These are phyloP conservation scores for Thunnus albacares DNA, from an alignment of 2,797 vertebrate species.

Conservation along the genomic window DNA sequence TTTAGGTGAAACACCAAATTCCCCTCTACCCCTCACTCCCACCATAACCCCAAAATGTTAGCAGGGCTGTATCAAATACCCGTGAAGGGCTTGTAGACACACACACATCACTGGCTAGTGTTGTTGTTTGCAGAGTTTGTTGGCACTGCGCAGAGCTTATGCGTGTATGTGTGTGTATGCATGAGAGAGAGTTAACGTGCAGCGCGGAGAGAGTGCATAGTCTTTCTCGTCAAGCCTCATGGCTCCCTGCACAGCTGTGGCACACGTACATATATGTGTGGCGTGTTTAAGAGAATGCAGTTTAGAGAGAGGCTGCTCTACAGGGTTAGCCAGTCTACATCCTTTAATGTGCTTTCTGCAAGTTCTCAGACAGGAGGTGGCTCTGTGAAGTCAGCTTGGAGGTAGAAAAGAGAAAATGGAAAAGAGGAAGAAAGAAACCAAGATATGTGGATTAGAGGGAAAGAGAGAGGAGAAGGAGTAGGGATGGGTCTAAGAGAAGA, in stretches of 20 bases:
- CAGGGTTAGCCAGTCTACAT: constrained; percentile 54
- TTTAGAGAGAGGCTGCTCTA: constrained; percentile 60
- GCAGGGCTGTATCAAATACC: constrained; percentile 45
- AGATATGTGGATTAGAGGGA: constrained; percentile 46
- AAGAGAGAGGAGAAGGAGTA: constrained; percentile 1
- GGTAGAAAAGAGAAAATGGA: constrained; percentile 38
- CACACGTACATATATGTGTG: constrained; percentile 20
- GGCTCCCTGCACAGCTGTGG: constrained; percentile 58
- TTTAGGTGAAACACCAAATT: constrained; percentile 76
- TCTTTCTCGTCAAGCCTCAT: constrained; percentile 41
- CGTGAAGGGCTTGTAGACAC: constrained; percentile 53
- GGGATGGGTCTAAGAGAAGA: constrained; percentile 36
- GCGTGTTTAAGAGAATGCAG: constrained; percentile 46
- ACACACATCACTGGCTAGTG: constrained; percentile 53
- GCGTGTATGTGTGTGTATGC: constrained; percentile 14
- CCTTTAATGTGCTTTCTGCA: constrained; percentile 63
- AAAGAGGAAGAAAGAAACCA: constrained; percentile 38
- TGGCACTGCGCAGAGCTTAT: constrained; percentile 35
- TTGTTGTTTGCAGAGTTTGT: constrained; percentile 64
- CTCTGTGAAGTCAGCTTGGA: constrained; percentile 48
- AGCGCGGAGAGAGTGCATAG: constrained; percentile 17
- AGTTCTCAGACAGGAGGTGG: constrained; percentile 52
- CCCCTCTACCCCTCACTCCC: constrained; percentile 34
- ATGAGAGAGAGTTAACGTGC: constrained; percentile 21
- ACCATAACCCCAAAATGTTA: constrained; percentile 49